Conservation (phyloP, 2,113 vertebrate species). For the Rissa tridactyla region DNA sequence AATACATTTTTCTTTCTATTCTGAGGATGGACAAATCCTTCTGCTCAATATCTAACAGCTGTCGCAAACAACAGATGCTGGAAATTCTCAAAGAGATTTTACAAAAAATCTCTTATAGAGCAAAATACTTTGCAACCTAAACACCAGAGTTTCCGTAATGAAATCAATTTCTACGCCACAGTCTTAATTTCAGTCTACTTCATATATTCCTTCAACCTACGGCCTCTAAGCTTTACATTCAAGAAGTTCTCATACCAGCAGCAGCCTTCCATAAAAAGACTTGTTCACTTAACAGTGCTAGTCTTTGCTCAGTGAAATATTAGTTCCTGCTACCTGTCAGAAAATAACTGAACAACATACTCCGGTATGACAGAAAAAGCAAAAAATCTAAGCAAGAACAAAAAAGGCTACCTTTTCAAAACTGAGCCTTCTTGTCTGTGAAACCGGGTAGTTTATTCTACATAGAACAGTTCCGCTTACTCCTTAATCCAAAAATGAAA, state of each 20-base stretch:
- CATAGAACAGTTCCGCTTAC: background rate
- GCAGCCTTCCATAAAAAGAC: background rate
- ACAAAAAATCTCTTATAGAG: background rate
- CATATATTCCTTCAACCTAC: background rate
- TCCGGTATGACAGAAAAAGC: background rate
- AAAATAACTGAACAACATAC: background rate
- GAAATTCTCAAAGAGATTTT: background rate
- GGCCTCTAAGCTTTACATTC: background rate
- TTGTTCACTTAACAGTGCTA: background rate
- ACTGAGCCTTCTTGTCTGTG: background rate
- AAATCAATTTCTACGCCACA: background rate
- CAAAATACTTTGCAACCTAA: background rate
- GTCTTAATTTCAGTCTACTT: background rate
- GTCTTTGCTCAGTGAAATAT: background rate
- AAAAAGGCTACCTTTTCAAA: background rate
- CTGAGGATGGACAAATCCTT: background rate
- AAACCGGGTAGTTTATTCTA: background rate
- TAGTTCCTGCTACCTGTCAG: background rate
- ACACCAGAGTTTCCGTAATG: background rate
- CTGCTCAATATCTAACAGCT: slow-evolving; percentile 26
- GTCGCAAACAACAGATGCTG: slow-evolving; percentile 10
- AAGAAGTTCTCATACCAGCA: background rate
- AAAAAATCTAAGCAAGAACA: background rate
- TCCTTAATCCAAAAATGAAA: background rate
- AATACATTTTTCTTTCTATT: slow-evolving; percentile 26